Evolutionary conservation across 2,797 vertebrate genomes (phyloP).

Genomic region (Telmatherina bonti): DNA sequence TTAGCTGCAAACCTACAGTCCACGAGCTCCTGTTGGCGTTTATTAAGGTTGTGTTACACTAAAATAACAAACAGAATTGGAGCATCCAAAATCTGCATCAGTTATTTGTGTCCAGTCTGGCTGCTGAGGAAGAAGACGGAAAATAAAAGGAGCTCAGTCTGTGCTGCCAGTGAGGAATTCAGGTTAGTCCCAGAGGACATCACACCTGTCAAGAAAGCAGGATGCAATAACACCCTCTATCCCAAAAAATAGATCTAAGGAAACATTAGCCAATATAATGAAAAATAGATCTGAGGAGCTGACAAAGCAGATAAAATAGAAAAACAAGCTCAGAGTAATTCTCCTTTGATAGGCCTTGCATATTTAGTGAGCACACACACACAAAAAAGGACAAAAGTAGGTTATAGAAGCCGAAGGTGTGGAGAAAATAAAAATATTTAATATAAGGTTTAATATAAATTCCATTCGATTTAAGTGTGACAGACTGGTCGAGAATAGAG

Average conservation of each 20-base stretch:
- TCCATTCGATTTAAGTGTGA: slow-evolving; percentile 50
- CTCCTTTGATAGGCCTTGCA: slow-evolving; percentile 63
- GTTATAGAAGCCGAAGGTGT: slow-evolving; percentile 21
- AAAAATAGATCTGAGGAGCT: slow-evolving; percentile 75
- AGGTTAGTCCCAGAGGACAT: slow-evolving; percentile 77
- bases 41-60: slow-evolving; percentile 12
- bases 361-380: slow-evolving; percentile 49
- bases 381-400: slow-evolving; percentile 16
- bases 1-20: not conserved
- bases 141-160: slow-evolving; percentile 44
- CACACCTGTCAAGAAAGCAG: slow-evolving; percentile 77
- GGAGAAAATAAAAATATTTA: slow-evolving; percentile 12
- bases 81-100: slow-evolving; percentile 53
- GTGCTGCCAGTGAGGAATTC: slow-evolving; percentile 72
- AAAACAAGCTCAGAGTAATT: slow-evolving; percentile 58
- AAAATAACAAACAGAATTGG: slow-evolving; percentile 33
- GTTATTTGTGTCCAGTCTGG: slow-evolving; percentile 67
- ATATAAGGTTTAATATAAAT: slow-evolving; percentile 24
- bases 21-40: slow-evolving; percentile 1
- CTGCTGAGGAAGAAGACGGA: slow-evolving; percentile 44
- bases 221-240: slow-evolving; percentile 69
- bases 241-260: slow-evolving; percentile 73
- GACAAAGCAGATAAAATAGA: slow-evolving; percentile 66
- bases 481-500: slow-evolving; percentile 51
- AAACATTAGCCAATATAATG: slow-evolving; percentile 74